Evolutionary conservation across 2,797 vertebrate genomes (phyloP).

Genomic region (Oryzias sinensis): DNA sequence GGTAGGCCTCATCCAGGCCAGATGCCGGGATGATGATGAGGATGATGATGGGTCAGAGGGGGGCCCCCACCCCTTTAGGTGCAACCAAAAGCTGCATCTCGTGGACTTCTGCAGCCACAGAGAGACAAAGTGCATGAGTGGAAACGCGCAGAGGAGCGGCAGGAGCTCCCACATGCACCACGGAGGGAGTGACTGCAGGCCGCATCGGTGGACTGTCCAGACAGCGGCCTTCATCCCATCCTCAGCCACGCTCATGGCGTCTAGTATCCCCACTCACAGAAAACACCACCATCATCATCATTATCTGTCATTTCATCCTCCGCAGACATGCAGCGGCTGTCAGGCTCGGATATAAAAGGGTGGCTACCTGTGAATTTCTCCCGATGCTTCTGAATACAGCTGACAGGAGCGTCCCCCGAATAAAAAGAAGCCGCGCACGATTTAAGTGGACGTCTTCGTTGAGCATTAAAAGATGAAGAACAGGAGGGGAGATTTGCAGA

Average conservation of each 20-base stretch:
- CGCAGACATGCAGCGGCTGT: constrained; percentile 33
- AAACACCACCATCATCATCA: background rate
- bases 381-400: constrained; percentile 45
- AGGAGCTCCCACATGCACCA: no score
- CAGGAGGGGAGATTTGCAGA: background rate
- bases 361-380: constrained; percentile 76
- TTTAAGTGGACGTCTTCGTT: constrained; percentile 30
- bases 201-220: no score
- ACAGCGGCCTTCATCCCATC: no score
- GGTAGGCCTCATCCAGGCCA: constrained; percentile 40
- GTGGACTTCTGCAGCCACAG: background rate
- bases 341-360: constrained; percentile 52
- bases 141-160: no score
- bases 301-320: constrained; percentile 26
- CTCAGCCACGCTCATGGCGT: no score
- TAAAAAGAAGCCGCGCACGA: constrained; percentile 19
- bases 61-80: background rate
- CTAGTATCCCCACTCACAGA: constrained; percentile 9
- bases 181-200: no score
- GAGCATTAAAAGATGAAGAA: constrained; percentile 40
- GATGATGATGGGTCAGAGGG: background rate
- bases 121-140: background rate
- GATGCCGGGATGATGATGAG: constrained; percentile 29
- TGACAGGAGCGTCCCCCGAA: constrained; percentile 33
- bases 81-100: background rate